phyloP scores from a whole-genome alignment of 2,888 invertebrate species.

The Chalcis sispes region DNA sequence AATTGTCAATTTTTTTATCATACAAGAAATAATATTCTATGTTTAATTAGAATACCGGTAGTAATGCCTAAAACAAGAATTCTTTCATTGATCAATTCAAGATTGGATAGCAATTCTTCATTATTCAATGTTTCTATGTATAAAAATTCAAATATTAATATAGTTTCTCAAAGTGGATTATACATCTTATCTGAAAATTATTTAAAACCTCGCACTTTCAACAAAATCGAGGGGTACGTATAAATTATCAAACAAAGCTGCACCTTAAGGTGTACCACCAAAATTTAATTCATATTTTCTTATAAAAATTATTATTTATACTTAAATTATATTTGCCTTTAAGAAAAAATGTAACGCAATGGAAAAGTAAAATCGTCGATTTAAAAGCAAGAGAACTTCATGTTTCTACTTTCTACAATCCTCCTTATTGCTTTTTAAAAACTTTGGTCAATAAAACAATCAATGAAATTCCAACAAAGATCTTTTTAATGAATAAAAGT shows the following conservation, averaged over 20 bases:
- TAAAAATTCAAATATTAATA: slow-evolving; percentile 11
- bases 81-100: slow-evolving; percentile 20
- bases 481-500: slow-evolving; percentile 64
- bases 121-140: slow-evolving; percentile 27
- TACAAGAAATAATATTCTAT: neutral
- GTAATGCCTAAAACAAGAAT: slow-evolving; percentile 57
- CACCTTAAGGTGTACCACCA: too few species aligned
- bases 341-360: slow-evolving; percentile 7
- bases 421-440: slow-evolving; percentile 67
- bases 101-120: neutral
- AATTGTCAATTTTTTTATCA: neutral
- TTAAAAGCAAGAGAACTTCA: slow-evolving; percentile 65
- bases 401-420: slow-evolving; percentile 64
- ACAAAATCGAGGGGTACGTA: slow-evolving; percentile 14
- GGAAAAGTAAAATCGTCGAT: slow-evolving; percentile 49
- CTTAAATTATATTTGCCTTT: neutral
- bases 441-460: slow-evolving; percentile 62
- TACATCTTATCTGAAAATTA: slow-evolving; percentile 28
- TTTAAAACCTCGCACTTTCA: slow-evolving; percentile 14
- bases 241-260: too few species aligned
- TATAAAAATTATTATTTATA: neutral
- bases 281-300: too few species aligned
- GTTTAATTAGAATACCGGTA: slow-evolving; percentile 62
- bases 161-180: neutral
- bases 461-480: slow-evolving; percentile 61